Evolutionary conservation across 2,797 vertebrate species (phyloP).

Genomic region (Gallinago nigripennis): DNA sequence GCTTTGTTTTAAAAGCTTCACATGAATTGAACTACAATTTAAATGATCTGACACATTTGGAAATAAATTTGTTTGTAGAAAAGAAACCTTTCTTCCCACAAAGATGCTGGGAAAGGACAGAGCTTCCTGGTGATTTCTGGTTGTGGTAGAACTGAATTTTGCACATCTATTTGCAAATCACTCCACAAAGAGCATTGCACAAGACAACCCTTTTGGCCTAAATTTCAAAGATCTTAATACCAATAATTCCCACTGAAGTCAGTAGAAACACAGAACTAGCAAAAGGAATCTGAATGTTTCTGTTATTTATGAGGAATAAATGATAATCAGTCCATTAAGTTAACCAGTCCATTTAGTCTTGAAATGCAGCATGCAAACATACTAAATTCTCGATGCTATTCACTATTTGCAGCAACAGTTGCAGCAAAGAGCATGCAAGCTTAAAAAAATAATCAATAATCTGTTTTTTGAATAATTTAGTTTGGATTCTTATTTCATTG

Average conservation of each 20-base stretch:
- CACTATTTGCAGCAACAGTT: constrained; percentile 14
- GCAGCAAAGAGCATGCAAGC: not conserved
- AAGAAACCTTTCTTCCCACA: not conserved
- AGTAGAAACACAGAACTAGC: not conserved
- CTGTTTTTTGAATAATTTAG: not conserved
- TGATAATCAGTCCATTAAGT: not conserved
- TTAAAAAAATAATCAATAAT: not conserved
- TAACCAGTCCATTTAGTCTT: not conserved
- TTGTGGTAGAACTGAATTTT: not conserved
- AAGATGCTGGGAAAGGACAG: not conserved
- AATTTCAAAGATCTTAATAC: not conserved
- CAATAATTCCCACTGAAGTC: not conserved
- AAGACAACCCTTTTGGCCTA: not conserved
- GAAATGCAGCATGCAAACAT: not conserved
- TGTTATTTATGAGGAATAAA: not conserved
- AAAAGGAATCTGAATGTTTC: not conserved
- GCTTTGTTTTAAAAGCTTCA: not conserved
- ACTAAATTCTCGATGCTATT: not conserved
- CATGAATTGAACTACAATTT: not conserved
- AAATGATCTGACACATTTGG: not conserved
- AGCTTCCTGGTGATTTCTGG: not conserved
- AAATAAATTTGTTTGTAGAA: not conserved
- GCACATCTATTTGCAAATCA: not conserved
- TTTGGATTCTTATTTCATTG: constrained; percentile 36
- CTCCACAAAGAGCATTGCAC: not conserved